Percentiles rank a stretch among this genome's conserved stretches.
These are phyloP conservation scores for Psylliodes chrysocephalus DNA, from an alignment of 2,888 invertebrate genomes.

Conservation along the genomic window DNA sequence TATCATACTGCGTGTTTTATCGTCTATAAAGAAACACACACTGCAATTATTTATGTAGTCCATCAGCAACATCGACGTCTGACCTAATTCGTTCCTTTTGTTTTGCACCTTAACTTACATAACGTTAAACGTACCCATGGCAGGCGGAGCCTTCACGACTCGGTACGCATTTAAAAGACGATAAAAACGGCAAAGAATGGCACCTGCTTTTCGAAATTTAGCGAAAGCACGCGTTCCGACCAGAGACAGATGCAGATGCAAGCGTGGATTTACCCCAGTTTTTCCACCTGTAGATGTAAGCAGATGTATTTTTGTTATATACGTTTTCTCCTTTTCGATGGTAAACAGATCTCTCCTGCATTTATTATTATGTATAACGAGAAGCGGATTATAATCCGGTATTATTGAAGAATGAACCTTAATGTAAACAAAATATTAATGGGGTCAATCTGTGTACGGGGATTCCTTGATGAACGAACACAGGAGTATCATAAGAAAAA, in stretches of 20 bases:
- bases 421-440: no score
- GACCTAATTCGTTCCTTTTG: neutral
- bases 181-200: neutral
- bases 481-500: no score
- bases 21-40: no score
- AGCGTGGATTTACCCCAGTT: constrained; percentile 49
- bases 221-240: constrained; percentile 26
- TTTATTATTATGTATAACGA: no score
- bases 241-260: constrained; percentile 30
- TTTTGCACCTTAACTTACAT: neutral
- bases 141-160: neutral
- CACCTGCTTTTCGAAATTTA: constrained; percentile 22
- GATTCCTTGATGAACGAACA: no score
- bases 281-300: constrained; percentile 51
- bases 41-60: no score
- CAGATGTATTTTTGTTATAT: constrained; percentile 43
- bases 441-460: no score
- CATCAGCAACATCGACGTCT: no score
- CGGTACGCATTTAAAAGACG: neutral
- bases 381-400: no score
- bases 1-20: no score
- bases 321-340: constrained; percentile 44
- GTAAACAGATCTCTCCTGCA: no score
- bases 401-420: no score
- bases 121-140: neutral